These are phyloP conservation scores for Orthosia gracilis DNA, from an alignment of 2,888 invertebrate species.

Conservation along the genomic window DNA sequence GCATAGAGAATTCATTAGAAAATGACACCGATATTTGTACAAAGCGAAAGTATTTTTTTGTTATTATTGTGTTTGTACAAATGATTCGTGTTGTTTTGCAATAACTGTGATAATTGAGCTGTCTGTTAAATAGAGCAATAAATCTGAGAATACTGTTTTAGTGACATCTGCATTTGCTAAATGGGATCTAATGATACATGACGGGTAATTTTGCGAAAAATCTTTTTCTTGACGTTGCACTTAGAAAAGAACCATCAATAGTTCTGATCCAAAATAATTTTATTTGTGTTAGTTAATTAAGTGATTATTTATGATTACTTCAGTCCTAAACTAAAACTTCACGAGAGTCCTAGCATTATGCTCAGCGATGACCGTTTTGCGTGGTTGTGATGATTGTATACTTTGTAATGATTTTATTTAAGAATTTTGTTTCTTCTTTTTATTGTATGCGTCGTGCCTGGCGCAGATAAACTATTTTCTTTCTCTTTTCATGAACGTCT, in stretches of 20 bases:
- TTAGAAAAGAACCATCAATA: background rate
- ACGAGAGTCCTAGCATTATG: too few species aligned
- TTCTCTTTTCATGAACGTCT: too few species aligned
- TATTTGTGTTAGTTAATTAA: too few species aligned
- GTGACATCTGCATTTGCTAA: conserved; percentile 16
- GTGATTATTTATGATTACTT: too few species aligned
- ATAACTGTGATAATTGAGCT: conserved; percentile 42
- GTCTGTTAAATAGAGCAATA: conserved; percentile 19
- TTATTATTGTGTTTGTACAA: conserved; percentile 43
- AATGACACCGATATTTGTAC: conserved; percentile 51
- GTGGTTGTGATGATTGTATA: too few species aligned
- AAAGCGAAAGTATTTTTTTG: conserved; percentile 61
- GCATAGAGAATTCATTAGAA: conserved; percentile 61
- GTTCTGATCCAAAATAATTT: background rate
- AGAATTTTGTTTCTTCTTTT: too few species aligned
- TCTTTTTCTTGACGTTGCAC: background rate
- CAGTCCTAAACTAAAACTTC: too few species aligned
- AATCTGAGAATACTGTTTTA: conserved; percentile 6
- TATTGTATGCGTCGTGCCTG: too few species aligned
- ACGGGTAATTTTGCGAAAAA: background rate
- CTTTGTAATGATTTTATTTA: too few species aligned
- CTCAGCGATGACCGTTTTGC: too few species aligned
- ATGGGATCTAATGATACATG: background rate
- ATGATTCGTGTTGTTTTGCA: conserved; percentile 41
- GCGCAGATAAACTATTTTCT: too few species aligned